These are phyloP conservation scores for Apistogramma diplotaenia DNA, from an alignment of 2,113 vertebrate genomes.

Conservation along the genomic window DNA sequence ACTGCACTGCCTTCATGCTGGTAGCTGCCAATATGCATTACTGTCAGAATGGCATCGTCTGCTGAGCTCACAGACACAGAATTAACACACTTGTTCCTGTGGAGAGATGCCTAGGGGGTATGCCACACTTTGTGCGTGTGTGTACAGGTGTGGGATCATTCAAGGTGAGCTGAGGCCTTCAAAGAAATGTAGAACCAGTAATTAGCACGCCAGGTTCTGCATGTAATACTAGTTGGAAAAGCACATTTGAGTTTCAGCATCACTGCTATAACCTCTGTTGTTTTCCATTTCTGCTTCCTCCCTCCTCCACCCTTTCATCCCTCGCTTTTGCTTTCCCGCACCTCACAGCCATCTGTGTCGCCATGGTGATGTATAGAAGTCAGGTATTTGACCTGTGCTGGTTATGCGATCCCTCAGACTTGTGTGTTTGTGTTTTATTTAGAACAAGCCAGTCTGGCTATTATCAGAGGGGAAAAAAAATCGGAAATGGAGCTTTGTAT, in stretches of 20 bases:
- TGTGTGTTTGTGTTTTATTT: constrained; percentile 1
- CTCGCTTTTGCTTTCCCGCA: background rate
- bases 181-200: constrained; percentile 1
- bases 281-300: background rate
- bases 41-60: constrained; percentile 39
- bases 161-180: constrained; percentile 20
- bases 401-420: constrained; percentile 4
- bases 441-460: background rate
- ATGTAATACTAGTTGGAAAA: background rate
- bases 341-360: background rate
- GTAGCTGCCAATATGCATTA: constrained; percentile 54
- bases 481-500: background rate
- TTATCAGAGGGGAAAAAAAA: background rate
- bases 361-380: constrained; percentile 40
- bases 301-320: constrained; percentile 6
- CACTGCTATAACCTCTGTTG: background rate
- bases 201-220: constrained; percentile 31
- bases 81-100: constrained; percentile 41
- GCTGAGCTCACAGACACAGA: constrained; percentile 37
- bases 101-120: constrained; percentile 10
- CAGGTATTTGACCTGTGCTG: constrained; percentile 1
- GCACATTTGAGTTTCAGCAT: background rate
- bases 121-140: background rate
- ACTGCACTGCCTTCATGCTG: constrained; percentile 44
- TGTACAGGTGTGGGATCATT: background rate